phyloP scores from a whole-genome alignment of 2,888 invertebrate genomes.

The Netelia fuscicornis region DNA sequence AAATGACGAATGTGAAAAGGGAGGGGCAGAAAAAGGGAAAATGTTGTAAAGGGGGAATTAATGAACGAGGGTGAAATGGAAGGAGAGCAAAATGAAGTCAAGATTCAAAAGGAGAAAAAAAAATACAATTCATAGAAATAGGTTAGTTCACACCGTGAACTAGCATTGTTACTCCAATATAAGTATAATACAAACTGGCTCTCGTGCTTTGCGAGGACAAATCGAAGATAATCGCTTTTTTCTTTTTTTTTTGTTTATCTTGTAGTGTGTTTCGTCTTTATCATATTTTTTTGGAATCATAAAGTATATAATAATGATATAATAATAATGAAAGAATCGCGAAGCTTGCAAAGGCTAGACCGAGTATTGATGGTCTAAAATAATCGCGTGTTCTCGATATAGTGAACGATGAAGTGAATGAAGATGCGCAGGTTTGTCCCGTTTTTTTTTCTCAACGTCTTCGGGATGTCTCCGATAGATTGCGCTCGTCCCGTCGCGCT shows the following conservation, averaged over 20 bases:
- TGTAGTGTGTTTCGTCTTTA: conserved; percentile 54
- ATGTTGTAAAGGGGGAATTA: conserved; percentile 1
- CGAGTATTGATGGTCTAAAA: neutral
- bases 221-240: conserved; percentile 61
- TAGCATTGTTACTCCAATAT: conserved; percentile 65
- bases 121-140: conserved; percentile 63
- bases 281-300: conserved; percentile 58
- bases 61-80: conserved; percentile 30
- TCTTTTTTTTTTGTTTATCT: conserved; percentile 47
- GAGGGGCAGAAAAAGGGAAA: conserved; percentile 50
- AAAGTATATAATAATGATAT: conserved; percentile 64
- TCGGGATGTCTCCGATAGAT: neutral
- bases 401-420: conserved; percentile 66
- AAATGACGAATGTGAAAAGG: conserved; percentile 70
- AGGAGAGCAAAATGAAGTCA: conserved; percentile 41
- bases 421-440: conserved; percentile 64
- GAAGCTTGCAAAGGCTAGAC: conserved; percentile 55
- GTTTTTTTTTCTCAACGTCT: conserved; percentile 27
- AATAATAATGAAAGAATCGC: conserved; percentile 73
- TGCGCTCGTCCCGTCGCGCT: conserved; percentile 7
- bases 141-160: conserved; percentile 64
- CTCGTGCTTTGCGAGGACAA: conserved; percentile 65
- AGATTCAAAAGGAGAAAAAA: conserved; percentile 58
- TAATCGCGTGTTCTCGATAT: conserved; percentile 60
- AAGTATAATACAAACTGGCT: conserved; percentile 67